Evolutionary conservation across 2,888 invertebrate species (phyloP).

Genomic region (Lydus trimaculatus): DNA sequence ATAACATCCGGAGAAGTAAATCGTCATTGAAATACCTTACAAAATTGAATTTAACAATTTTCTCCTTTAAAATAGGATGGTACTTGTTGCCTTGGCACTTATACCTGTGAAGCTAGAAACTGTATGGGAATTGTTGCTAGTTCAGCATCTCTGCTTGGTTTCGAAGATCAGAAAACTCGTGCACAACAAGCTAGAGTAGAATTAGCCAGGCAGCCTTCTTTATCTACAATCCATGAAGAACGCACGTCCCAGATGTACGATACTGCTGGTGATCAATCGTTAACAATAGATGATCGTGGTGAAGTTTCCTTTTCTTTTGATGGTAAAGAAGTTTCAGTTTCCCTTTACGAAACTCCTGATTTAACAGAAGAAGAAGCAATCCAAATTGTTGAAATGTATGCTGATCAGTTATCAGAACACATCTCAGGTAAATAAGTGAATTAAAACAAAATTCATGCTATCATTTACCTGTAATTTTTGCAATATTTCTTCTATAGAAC

Average conservation of each 20-base stretch:
- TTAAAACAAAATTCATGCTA: background rate
- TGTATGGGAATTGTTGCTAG: conserved; percentile 92
- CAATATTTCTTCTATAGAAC: conserved; percentile 62
- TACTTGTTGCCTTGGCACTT: conserved; percentile 87
- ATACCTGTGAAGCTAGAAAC: conserved; percentile 89
- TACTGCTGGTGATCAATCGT: conserved; percentile 70
- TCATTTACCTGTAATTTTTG: background rate
- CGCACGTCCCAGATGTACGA: conserved; percentile 88
- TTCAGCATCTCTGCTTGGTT: conserved; percentile 86
- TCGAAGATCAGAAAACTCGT: conserved; percentile 74
- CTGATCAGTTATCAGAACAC: conserved; percentile 90
- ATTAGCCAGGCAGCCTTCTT: conserved; percentile 78
- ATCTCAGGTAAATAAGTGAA: conserved; percentile 65
- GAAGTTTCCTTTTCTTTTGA: conserved; percentile 92
- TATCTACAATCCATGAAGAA: conserved; percentile 92
- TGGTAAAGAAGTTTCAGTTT: conserved; percentile 90
- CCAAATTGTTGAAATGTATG: conserved; percentile 93
- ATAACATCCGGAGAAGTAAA: conserved; percentile 82
- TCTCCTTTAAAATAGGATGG: conserved; percentile 66
- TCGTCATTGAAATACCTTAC: background rate
- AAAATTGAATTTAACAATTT: background rate
- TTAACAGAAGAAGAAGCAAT: conserved; percentile 91
- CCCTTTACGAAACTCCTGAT: conserved; percentile 91
- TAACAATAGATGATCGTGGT: conserved; percentile 81
- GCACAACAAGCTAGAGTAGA: conserved; percentile 65